Evolutionary conservation across 2,113 vertebrate genomes (phyloP), one percentile per base, ranked within the genome.

Genomic region (Nothobranchius furzeri): DNA sequence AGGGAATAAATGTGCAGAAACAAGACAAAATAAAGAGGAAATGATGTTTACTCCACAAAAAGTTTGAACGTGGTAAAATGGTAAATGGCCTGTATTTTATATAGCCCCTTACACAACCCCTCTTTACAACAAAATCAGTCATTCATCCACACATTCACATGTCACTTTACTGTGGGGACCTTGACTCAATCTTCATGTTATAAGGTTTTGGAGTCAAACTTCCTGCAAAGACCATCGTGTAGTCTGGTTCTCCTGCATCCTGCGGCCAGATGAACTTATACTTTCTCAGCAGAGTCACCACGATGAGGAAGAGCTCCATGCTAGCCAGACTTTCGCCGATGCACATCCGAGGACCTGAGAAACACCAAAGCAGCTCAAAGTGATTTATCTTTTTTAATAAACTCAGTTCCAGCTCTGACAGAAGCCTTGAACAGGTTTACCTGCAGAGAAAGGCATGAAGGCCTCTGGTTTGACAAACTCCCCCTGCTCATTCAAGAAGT

Each of bases 401-500:
- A n/a, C 7, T 48, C 2, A 7, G 1, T 14, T 6, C 4, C 30
- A 30, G 30, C 30, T 30, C 30, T 30, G 30, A 47, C 1, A 6
- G 13, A 5, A 13, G 47, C 15, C 15, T n/a, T 15, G 6, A n/a
- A 2, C 6, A 12, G 4, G 9, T 56, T 4, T 75, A 84, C 85
- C 82, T 78, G 79, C 55, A 57, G 86, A 91, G 60, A 91, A 91
- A 8, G 82, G 85, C 76, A 88, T 68, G 77, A 91, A 92, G 1
- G 90, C 90, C 3, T 92, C 90, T n/a, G 84, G 76, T 65, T 90
- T 90, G 10, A 84, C 46, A 74, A 90, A 90, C 65, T 88, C 80
- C 74, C 85, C 87, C 15, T 87, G 15, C 30, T 90, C 74, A 59
- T 85, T 84, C 11, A 92, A 88, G 57, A 92, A 90, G 68, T 92